Percentiles rank a stretch among this genome's conserved stretches.
phyloP scores from a whole-genome alignment of 2,888 invertebrate species.

The Adineta ricciae region DNA sequence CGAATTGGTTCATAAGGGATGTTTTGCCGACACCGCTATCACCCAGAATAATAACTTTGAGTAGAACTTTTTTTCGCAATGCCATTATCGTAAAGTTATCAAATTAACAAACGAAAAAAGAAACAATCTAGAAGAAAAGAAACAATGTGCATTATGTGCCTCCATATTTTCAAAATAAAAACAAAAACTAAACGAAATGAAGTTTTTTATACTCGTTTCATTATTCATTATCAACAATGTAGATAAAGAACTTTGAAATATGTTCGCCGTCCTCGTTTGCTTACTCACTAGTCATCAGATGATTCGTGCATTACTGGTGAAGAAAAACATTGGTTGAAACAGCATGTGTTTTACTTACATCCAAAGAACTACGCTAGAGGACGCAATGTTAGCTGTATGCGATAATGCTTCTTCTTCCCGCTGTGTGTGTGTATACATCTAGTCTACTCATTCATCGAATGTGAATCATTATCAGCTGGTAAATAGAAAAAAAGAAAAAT shows the following conservation, averaged over 20 bases:
- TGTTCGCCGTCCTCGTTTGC: neutral
- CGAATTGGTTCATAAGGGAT: slow-evolving; percentile 99
- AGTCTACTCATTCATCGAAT: neutral
- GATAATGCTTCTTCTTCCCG: too few species aligned
- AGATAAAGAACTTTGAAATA: neutral
- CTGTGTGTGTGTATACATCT: too few species aligned
- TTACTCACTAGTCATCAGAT: neutral
- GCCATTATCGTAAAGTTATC: slow-evolving; percentile 22
- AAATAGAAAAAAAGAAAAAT: neutral
- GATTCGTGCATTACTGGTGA: neutral
- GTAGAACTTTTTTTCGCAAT: slow-evolving; percentile 32
- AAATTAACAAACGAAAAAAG: too few species aligned
- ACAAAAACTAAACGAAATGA: too few species aligned
- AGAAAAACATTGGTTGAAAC: neutral
- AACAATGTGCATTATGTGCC: too few species aligned
- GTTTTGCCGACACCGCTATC: slow-evolving; percentile 75
- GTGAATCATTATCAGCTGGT: neutral
- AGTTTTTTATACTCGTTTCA: too few species aligned
- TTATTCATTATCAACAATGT: neutral
- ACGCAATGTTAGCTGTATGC: neutral
- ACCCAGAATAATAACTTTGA: slow-evolving; percentile 33
- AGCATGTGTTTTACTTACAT: neutral
- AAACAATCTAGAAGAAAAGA: too few species aligned
- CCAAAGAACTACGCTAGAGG: neutral
- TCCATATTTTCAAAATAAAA: too few species aligned